Percentiles rank a stretch among this genome's conserved stretches.
phyloP scores from a whole-genome alignment of 2,113 vertebrate genomes.

The Ciconia stormi region DNA sequence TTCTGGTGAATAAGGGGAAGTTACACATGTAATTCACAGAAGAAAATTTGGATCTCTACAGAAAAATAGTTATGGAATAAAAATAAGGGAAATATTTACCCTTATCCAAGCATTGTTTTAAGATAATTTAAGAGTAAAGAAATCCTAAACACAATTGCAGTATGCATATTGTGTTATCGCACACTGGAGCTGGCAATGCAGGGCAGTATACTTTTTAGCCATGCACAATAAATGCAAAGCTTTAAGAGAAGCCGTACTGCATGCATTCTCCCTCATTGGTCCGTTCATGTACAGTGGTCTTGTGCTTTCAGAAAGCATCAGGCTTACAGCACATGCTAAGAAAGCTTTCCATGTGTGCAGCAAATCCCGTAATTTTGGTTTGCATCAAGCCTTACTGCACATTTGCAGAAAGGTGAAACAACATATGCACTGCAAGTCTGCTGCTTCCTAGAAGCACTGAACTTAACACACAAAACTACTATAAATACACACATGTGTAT shows the following conservation, averaged over 20 bases:
- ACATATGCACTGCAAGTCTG: accelerated
- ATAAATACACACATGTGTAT: accelerated
- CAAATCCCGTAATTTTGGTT: background rate
- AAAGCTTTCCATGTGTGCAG: background rate
- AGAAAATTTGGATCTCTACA: background rate
- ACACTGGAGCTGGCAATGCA: background rate
- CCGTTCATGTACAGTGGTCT: background rate
- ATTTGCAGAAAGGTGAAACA: background rate
- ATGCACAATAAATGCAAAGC: background rate
- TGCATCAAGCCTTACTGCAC: background rate
- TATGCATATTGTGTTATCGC: too few species aligned
- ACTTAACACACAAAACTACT: background rate
- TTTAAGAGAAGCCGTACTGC: background rate
- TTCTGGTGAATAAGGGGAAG: background rate
- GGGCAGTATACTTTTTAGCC: background rate
- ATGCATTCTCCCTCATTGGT: background rate
- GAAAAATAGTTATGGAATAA: too few species aligned
- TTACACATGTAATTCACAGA: background rate
- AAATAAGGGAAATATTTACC: background rate
- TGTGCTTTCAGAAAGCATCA: background rate
- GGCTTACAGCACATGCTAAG: background rate
- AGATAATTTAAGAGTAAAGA: background rate
- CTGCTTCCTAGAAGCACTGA: background rate
- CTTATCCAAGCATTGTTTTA: background rate
- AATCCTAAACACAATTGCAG: background rate